A percentile compares a stretch with the other conserved stretches of the same genome.
Conservation (phyloP, 2,113 vertebrate genomes). For the Scytalopus superciliaris region DNA sequence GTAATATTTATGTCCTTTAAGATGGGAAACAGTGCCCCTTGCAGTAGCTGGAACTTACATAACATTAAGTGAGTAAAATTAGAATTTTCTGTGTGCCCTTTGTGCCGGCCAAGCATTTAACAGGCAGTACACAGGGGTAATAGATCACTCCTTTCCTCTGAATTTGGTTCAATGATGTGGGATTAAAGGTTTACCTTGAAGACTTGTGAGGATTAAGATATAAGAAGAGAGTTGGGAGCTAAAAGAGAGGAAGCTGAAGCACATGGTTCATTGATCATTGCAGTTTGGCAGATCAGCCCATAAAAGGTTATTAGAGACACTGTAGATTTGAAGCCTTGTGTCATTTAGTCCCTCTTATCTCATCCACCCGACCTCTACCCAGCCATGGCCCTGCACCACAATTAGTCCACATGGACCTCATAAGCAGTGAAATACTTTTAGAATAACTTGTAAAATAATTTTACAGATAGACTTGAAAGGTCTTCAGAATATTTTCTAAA, state of each 20-base stretch:
- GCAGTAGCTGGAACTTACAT: neutral
- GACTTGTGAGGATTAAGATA: neutral
- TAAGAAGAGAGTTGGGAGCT: neutral
- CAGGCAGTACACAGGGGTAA: neutral
- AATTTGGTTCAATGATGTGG: fast-evolving
- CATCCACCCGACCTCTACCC: neutral
- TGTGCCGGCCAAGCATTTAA: neutral
- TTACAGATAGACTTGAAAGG: neutral
- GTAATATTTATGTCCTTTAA: neutral
- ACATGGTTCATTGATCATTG: fast-evolving
- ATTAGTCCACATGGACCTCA: neutral
- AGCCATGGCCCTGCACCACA: neutral
- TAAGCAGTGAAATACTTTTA: neutral
- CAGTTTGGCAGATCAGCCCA: neutral
- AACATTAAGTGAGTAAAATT: neutral
- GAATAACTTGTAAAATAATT: neutral
- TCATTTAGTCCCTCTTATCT: neutral
- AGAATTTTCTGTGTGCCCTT: neutral
- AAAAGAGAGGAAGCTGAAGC: neutral
- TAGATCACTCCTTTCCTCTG: neutral
- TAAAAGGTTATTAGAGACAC: neutral
- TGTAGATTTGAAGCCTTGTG: neutral
- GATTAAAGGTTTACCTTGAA: neutral
- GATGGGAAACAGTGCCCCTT: neutral
- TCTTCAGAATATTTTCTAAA: neutral